Base-by-base conservation (phyloP, 1,140 invertebrate species). In the Nasonia longicornis region DNA sequence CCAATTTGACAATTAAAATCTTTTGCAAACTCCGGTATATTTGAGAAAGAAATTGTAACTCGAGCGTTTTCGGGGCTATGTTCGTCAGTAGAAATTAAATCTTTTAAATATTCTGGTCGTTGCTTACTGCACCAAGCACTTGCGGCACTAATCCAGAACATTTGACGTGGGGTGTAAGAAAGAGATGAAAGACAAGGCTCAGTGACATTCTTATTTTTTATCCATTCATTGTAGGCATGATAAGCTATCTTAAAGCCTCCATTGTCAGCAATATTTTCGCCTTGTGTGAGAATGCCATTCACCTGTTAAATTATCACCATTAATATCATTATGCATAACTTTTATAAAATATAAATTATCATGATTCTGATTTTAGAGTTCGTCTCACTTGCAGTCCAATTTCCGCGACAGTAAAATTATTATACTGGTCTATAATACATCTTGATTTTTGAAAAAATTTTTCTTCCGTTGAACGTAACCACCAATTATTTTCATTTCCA, bases 1-100 rank as follows among this genome's bases (percentile, higher is more conserved):
- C 94, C 95, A 0, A 91, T 79, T 0, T 95, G 94, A 89, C 98
- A 99, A 70, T 95, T 94, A 91, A 97, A 99, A 89, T 97, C 96
- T 78, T 92, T 89, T 1, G 96, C 92, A 90, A 99, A 99, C 79
- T 97, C 95, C 77, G 94, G 92, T 90, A 96, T 95, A 88, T 99
- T 99, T 58, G 96, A 96, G 29, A 98, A 90, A 0, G 97, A 96
- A 8, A 97, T 97, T 69, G 95, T 92, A 1, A 98, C 96, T 67
- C 97, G 94, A 92, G 95, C 97, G 79, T 93, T 92, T n/a, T 94
- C 94, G 0, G 96, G 96, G 22, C 95, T 95, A 87, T 97, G 95
- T 83, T 93, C 92, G 78, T 96, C 93, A 67, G 95, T 95, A 7
- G 38, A 4, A 83, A 96, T 93, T 66, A 94, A 90, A 77, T 91